phyloP scores from a whole-genome alignment of 2,113 vertebrate species.

The Turdus rufiventris region DNA sequence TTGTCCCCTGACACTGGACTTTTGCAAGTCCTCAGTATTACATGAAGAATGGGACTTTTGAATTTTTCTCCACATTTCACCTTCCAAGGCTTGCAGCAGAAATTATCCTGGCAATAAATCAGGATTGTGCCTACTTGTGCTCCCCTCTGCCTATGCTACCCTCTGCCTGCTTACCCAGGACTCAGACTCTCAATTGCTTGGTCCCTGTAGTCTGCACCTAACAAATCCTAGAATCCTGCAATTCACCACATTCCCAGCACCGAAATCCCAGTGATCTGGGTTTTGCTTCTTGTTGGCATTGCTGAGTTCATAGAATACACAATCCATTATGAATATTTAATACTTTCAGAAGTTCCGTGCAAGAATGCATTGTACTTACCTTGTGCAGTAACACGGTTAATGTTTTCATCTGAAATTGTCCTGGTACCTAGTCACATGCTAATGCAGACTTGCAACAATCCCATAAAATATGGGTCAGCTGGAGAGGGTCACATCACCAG shows the following conservation, averaged over 20 bases:
- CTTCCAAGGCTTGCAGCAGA: background rate
- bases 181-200: background rate
- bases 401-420: background rate
- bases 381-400: background rate
- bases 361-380: background rate
- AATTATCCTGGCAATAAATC: background rate
- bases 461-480: conserved; percentile 19
- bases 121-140: background rate
- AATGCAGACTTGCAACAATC: background rate
- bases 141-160: background rate
- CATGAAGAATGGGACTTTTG: background rate
- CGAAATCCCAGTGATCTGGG: background rate
- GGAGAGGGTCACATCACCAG: background rate
- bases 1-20: background rate
- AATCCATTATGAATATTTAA: background rate
- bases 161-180: background rate
- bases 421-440: background rate
- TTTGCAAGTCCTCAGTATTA: background rate
- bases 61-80: background rate
- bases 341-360: background rate
- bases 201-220: background rate
- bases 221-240: background rate
- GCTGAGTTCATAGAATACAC: background rate
- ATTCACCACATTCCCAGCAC: background rate
- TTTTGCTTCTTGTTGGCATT: background rate